Evolutionary conservation across 2,113 vertebrate species (phyloP).

Genomic region (Chascanopsetta lugubris): DNA sequence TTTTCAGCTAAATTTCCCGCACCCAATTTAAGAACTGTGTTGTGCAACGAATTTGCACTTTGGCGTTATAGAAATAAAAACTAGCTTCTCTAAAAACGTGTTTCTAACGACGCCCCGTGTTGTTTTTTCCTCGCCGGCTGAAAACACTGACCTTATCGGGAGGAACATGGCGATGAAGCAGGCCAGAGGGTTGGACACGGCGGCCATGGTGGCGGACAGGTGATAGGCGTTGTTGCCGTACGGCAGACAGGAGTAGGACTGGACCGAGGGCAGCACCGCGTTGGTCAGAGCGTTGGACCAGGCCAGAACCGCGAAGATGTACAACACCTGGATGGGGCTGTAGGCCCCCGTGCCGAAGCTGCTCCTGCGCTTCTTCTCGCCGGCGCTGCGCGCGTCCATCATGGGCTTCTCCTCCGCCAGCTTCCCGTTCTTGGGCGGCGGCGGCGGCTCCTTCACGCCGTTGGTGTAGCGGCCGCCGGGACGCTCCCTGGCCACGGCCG

Average conservation of each 20-base stretch:
- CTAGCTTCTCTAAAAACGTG: no score
- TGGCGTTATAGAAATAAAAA: background rate
- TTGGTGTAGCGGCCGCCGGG: slow-evolving; percentile 33
- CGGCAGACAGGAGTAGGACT: slow-evolving; percentile 87
- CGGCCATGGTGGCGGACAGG: slow-evolving; percentile 78
- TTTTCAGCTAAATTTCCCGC: no score
- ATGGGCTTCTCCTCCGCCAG: slow-evolving; percentile 64
- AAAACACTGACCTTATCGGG: slow-evolving; percentile 75
- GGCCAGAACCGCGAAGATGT: slow-evolving; percentile 79
- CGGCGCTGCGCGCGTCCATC: slow-evolving; percentile 42
- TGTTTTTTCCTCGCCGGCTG: no score
- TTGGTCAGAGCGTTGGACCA: slow-evolving; percentile 85
- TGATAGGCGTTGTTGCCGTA: slow-evolving; percentile 84
- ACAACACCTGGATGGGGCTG: slow-evolving; percentile 73
- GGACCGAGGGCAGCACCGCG: slow-evolving; percentile 82
- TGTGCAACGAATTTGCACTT: background rate
- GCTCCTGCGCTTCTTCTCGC: slow-evolving; percentile 31
- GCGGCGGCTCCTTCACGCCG: slow-evolving; percentile 7
- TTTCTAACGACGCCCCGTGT: no score
- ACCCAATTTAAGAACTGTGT: no score
- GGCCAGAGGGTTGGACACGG: slow-evolving; percentile 84
- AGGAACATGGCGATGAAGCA: slow-evolving; percentile 83
- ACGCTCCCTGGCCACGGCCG: slow-evolving; percentile 58
- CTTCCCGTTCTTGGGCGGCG: slow-evolving; percentile 13
- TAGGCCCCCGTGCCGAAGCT: slow-evolving; percentile 63